phyloP scores from a whole-genome alignment of 2,113 vertebrate genomes.

The Rhea pennata region DNA sequence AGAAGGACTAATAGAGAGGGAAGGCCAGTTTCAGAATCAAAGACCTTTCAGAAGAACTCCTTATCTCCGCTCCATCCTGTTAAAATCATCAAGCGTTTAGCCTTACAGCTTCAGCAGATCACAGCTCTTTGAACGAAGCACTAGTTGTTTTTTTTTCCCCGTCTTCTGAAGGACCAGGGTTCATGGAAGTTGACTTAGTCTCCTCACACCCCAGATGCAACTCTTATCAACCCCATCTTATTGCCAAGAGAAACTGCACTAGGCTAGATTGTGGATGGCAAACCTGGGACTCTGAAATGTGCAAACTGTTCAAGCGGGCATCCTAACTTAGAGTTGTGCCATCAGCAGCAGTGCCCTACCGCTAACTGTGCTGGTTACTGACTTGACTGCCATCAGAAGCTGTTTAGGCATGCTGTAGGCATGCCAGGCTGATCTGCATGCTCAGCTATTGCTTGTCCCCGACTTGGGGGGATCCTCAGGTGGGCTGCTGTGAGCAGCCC shows the following conservation, averaged over 20 bases:
- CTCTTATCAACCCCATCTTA: neutral
- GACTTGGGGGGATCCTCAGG: neutral
- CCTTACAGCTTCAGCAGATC: neutral
- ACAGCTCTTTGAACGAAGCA: neutral
- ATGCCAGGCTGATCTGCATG: neutral
- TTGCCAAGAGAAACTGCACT: neutral
- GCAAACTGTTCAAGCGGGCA: neutral
- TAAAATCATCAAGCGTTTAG: constrained; percentile 1
- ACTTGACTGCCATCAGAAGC: neutral
- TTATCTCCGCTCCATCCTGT: neutral
- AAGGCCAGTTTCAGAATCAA: constrained; percentile 3
- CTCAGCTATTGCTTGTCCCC: neutral
- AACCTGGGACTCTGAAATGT: neutral
- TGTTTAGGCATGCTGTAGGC: neutral
- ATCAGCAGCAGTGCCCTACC: neutral
- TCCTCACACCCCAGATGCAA: neutral
- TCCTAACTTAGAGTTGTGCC: neutral
- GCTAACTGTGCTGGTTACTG: neutral
- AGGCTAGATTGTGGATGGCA: neutral
- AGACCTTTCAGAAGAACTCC: neutral
- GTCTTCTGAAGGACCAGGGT: neutral
- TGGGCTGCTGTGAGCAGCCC: neutral
- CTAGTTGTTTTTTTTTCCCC: neutral
- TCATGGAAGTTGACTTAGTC: neutral
- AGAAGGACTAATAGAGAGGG: neutral